Evolutionary conservation across 1,140 invertebrate species (phyloP).

Genomic region (Lepidurus arcticus): DNA sequence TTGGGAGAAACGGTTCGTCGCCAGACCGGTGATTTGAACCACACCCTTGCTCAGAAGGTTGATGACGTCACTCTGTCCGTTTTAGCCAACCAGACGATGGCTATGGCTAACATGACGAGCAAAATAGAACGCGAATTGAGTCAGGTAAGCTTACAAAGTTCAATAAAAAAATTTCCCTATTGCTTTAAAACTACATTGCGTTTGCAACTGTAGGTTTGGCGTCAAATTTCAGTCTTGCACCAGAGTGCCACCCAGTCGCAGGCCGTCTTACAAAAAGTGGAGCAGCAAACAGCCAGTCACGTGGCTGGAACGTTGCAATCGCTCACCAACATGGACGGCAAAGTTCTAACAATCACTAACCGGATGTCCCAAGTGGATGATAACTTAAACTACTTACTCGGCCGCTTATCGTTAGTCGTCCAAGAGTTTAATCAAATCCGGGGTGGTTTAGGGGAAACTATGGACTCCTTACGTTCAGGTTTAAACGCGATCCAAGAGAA

Average conservation of each 20-base stretch:
- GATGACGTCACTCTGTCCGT: slow-evolving; percentile 59
- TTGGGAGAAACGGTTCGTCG: slow-evolving; percentile 59
- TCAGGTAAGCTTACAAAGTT: slow-evolving; percentile 46
- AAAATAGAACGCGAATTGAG: slow-evolving; percentile 76
- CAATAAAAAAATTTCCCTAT: neutral
- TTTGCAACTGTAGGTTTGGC: slow-evolving; percentile 57
- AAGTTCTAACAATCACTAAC: slow-evolving; percentile 61
- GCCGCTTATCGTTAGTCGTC: slow-evolving; percentile 69
- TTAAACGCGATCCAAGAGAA: slow-evolving; percentile 23
- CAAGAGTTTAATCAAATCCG: slow-evolving; percentile 76
- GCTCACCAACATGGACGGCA: slow-evolving; percentile 71
- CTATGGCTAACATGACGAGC: slow-evolving; percentile 64
- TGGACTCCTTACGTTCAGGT: slow-evolving; percentile 34
- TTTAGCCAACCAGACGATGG: slow-evolving; percentile 64
- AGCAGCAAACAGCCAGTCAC: slow-evolving; percentile 70
- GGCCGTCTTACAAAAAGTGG: slow-evolving; percentile 63
- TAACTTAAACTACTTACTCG: slow-evolving; percentile 77
- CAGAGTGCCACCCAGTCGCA: slow-evolving; percentile 71
- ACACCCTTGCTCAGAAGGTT: slow-evolving; percentile 61
- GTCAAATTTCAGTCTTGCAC: slow-evolving; percentile 82
- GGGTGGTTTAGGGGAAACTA: slow-evolving; percentile 38
- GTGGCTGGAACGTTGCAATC: slow-evolving; percentile 74
- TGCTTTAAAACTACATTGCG: neutral
- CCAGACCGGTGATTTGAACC: slow-evolving; percentile 60
- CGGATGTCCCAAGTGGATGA: slow-evolving; percentile 73